These are phyloP conservation scores for Noctua comes DNA, from an alignment of 2,888 invertebrate genomes.

Conservation along the genomic window DNA sequence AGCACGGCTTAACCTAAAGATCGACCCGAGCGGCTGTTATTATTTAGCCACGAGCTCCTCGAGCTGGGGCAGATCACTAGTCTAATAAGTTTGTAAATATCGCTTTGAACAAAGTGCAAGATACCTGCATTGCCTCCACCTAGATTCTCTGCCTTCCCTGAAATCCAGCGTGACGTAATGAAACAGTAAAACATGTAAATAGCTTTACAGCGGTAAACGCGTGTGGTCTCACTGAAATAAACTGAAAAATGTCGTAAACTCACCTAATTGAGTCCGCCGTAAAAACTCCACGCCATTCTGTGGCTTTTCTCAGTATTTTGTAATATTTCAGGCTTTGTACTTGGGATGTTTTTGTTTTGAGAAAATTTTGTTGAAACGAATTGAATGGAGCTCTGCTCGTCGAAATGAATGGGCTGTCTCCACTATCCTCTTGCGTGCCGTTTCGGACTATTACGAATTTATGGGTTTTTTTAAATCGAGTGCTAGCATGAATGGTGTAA, in stretches of 20 bases:
- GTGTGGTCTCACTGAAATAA: constrained; percentile 69
- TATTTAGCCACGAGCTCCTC: no score
- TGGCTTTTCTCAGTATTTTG: constrained; percentile 64
- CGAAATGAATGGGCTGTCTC: background rate
- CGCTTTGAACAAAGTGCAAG: background rate
- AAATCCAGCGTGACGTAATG: constrained; percentile 29
- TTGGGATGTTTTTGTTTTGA: constrained; percentile 14
- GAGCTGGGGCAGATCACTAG: background rate
- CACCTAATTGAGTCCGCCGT: constrained; percentile 65
- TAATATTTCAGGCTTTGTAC: constrained; percentile 45
- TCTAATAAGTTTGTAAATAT: background rate
- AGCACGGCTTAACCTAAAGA: no score
- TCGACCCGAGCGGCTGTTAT: no score
- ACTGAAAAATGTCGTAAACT: constrained; percentile 69
- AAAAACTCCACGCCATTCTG: constrained; percentile 56
- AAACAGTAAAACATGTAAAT: constrained; percentile 60
- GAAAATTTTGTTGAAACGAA: background rate
- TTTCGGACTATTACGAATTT: background rate
- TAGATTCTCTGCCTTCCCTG: background rate
- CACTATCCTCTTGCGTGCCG: background rate
- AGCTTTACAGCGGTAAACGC: constrained; percentile 52
- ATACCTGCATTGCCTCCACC: background rate
- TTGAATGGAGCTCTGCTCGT: background rate
- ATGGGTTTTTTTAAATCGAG: background rate
- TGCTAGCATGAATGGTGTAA: background rate